Percentiles rank a stretch among this genome's conserved stretches.
These are phyloP conservation scores for Camponotus floridanus DNA, from an alignment of 1,140 invertebrate species.

Conservation along the genomic window DNA sequence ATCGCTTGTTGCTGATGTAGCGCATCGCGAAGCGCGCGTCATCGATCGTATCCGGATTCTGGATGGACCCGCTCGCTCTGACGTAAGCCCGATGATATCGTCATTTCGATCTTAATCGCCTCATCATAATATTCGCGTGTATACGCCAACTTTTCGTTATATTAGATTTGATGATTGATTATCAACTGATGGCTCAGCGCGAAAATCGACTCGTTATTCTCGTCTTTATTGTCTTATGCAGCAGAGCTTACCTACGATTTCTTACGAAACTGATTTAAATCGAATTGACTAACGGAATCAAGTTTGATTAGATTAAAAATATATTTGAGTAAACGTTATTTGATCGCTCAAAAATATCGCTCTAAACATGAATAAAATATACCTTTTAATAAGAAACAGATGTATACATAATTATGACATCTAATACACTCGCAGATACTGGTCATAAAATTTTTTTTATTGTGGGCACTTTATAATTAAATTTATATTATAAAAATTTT, in stretches of 20 bases:
- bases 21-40: constrained; percentile 36
- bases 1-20: constrained; percentile 30
- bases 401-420: background rate
- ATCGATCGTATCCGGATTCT: constrained; percentile 63
- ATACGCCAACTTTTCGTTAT: background rate
- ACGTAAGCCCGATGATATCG: constrained; percentile 53
- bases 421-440: background rate
- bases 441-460: background rate
- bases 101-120: constrained; percentile 27
- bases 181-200: background rate
- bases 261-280: constrained; percentile 1
- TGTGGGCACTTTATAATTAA: background rate
- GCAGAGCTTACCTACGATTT: background rate
- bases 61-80: constrained; percentile 15
- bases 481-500: background rate
- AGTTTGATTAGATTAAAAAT: background rate
- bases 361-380: background rate
- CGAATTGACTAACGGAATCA: background rate
- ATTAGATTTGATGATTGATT: background rate
- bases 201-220: constrained; percentile 8
- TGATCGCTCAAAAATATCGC: background rate
- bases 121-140: background rate
- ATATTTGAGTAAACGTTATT: background rate
- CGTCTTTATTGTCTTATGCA: background rate
- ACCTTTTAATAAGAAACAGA: background rate